Percentiles rank a stretch among this genome's conserved stretches.
These are phyloP conservation scores for Agrotis puta DNA, from an alignment of 2,888 invertebrate species.

Conservation along the genomic window DNA sequence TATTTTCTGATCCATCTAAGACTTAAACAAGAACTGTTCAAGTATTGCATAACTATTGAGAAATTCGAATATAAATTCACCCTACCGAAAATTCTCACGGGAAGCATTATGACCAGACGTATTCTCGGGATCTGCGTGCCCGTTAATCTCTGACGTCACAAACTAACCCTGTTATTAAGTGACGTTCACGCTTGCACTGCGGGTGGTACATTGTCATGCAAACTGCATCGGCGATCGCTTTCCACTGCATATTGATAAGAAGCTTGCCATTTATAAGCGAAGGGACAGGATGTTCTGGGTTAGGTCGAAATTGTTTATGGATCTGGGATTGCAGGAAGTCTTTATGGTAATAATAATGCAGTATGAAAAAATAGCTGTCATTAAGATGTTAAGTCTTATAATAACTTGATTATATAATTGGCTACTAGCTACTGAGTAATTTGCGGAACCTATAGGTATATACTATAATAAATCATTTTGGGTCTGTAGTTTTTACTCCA, in stretches of 20 bases:
- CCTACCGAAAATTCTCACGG: background rate
- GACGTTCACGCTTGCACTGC: slow-evolving; percentile 52
- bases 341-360: background rate
- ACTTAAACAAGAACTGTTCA: background rate
- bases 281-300: slow-evolving; percentile 54
- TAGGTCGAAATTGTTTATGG: slow-evolving; percentile 40
- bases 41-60: no score
- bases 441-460: background rate
- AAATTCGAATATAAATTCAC: no score
- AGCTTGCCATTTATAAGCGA: slow-evolving; percentile 38
- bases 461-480: slow-evolving; percentile 29
- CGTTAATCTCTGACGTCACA: slow-evolving; percentile 45
- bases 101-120: slow-evolving; percentile 8
- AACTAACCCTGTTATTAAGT: slow-evolving; percentile 53
- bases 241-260: slow-evolving; percentile 65
- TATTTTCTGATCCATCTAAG: no score
- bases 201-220: slow-evolving; percentile 69
- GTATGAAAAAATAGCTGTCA: background rate
- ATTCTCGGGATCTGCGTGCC: slow-evolving; percentile 17
- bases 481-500: slow-evolving; percentile 11
- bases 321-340: slow-evolving; percentile 29
- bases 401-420: background rate
- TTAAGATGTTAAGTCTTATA: background rate
- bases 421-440: slow-evolving; percentile 20
- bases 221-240: slow-evolving; percentile 63